Evolutionary conservation across 2,113 vertebrate species (phyloP), one percentile per base, ranked within the genome.

Genomic region (Corythaixoides concolor): DNA sequence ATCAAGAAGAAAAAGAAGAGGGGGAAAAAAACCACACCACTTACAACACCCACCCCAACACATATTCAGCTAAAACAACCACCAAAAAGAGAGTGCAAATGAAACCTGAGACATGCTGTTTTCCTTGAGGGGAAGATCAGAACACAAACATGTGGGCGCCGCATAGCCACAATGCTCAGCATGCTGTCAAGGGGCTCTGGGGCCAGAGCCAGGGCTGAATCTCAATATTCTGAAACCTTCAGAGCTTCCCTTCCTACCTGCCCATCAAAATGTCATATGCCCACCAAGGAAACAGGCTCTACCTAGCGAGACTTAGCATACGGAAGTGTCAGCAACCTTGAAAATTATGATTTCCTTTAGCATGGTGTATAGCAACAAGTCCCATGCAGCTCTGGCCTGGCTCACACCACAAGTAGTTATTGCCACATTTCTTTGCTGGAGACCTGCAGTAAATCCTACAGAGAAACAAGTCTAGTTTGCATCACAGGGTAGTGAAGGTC

Each of bases 121-220:
- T 69, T 69, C 32, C 64, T 50, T 28, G 27, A 7, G 23, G 45
- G 18, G 22, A 62, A 74, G 59, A 58, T 11, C 21, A 90, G 45
- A 63, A 90, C 41, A 79, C 15, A 85, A 63, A 37, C 28, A n/a
- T 24, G 11, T 1, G 3, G 47, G 22, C 3, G 5, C 30, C 70
- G 68, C 69, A 20, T 5, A 74, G 49, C 58, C 35, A 68, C 2
- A 5, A 14, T 39, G 50, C 22, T 86, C 63, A 74, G 39, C 37
- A 70, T 14, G 21, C 5, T 6, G 10, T 6, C 2, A 0, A 43
- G 6, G 7, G 15, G 33, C n/a, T 47, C 37, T 63, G n/a, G 28
- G 53, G 22, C 26, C 55, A 70, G 23, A 45, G 18, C 15, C 15
- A 18, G 37, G 24, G 39, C 9, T 63, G 52, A 30, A 49, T 30